These are phyloP conservation scores for Meloe dianella DNA, from an alignment of 2,888 invertebrate species.

Conservation along the genomic window DNA sequence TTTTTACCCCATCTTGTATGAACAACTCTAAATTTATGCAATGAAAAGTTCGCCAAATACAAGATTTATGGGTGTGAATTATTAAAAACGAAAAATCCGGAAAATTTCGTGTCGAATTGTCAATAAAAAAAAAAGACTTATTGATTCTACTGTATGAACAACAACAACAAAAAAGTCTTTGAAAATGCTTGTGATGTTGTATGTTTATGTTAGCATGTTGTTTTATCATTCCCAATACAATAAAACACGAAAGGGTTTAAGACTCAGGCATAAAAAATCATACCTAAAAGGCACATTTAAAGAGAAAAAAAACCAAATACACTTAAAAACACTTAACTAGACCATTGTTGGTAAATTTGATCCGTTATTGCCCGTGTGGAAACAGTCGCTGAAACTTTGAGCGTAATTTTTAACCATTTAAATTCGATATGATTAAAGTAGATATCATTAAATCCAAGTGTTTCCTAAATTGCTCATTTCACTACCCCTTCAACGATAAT, in stretches of 20 bases:
- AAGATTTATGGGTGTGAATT: background rate
- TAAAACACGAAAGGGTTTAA: background rate
- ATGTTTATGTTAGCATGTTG: conserved; percentile 5
- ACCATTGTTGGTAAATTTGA: background rate
- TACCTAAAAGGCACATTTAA: background rate
- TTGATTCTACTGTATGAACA: background rate
- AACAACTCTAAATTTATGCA: background rate
- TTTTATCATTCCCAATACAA: background rate
- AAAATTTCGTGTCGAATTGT: too few relatives aligned
- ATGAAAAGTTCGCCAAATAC: background rate
- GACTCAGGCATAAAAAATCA: conserved; percentile 9
- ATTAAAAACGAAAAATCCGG: too few relatives aligned
- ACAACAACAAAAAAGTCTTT: background rate
- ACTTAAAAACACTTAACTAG: background rate
- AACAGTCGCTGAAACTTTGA: conserved; percentile 12
- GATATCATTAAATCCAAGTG: background rate
- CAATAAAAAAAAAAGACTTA: background rate
- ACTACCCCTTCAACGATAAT: background rate
- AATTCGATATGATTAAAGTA: background rate
- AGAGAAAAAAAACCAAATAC: too few relatives aligned
- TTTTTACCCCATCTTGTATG: background rate
- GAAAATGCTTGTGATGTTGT: conserved; percentile 12
- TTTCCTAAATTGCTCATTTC: background rate
- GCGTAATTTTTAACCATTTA: background rate
- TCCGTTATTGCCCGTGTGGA: conserved; percentile 10